Evolutionary conservation across 1,140 invertebrate species (phyloP).

Genomic region (Drosophila repleta): DNA sequence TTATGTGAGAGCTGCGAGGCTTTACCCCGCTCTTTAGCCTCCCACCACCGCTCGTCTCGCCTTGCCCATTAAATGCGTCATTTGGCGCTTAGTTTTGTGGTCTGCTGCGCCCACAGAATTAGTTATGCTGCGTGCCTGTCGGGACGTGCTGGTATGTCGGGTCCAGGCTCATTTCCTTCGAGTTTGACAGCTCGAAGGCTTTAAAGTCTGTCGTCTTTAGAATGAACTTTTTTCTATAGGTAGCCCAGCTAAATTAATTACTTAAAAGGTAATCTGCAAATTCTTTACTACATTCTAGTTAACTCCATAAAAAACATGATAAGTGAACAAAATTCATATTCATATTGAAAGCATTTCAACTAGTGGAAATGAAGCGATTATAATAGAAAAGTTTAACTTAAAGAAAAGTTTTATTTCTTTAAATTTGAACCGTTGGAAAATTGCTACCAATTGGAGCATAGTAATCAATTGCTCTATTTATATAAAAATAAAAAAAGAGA

Average conservation of each 20-base stretch:
- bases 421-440: no score
- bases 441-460: not conserved
- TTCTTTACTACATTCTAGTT: not conserved
- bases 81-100: conserved; percentile 40
- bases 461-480: not conserved
- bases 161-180: not conserved
- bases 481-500: not conserved
- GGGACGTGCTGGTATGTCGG: conserved; percentile 5
- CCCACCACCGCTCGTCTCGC: not conserved
- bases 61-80: conserved; percentile 46
- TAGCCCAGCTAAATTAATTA: no score
- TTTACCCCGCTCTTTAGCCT: not conserved
- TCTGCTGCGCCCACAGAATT: conserved; percentile 28
- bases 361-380: no score
- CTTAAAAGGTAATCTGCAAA: not conserved
- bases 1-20: conserved; percentile 35
- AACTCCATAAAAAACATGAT: not conserved
- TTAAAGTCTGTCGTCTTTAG: not conserved
- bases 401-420: no score
- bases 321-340: not conserved
- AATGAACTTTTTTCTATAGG: no score
- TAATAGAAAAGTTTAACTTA: no score
- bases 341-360: not conserved
- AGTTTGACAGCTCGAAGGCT: not conserved
- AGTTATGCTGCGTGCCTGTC: conserved; percentile 18